Conservation (phyloP, 2,113 vertebrate genomes). For the Eira barbara region DNA sequence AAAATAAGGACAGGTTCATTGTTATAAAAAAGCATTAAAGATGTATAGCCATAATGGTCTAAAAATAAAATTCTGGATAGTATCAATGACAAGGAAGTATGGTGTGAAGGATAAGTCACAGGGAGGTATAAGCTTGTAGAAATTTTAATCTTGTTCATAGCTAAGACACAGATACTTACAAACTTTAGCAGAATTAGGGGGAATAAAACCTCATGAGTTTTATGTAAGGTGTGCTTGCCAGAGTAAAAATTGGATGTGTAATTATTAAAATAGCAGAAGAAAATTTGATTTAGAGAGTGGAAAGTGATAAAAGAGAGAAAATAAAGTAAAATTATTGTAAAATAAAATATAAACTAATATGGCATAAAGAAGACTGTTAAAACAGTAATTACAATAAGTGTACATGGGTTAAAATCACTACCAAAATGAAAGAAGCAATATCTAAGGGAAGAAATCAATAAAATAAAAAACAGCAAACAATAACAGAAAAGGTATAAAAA, state of each 20-base stretch:
- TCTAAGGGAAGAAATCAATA: background rate
- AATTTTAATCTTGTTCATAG: background rate
- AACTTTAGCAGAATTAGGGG: background rate
- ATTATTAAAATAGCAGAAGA: background rate
- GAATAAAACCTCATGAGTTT: background rate
- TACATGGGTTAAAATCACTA: background rate
- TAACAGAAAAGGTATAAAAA: background rate
- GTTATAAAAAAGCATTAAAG: background rate
- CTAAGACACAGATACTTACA: background rate
- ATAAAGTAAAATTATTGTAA: background rate
- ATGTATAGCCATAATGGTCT: background rate
- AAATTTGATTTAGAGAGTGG: background rate
- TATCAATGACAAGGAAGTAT: background rate
- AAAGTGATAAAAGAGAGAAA: background rate
- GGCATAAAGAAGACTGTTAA: background rate
- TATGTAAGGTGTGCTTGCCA: background rate
- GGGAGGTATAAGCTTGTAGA: background rate
- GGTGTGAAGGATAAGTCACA: background rate
- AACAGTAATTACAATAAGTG: background rate
- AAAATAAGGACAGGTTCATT: background rate
- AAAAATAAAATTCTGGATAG: background rate
- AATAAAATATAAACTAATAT: background rate
- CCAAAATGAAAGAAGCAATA: background rate
- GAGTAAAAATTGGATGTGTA: background rate
- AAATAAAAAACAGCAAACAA: background rate